phyloP scores from a whole-genome alignment of 2,888 invertebrate genomes.

The Slavum lentiscoides region DNA sequence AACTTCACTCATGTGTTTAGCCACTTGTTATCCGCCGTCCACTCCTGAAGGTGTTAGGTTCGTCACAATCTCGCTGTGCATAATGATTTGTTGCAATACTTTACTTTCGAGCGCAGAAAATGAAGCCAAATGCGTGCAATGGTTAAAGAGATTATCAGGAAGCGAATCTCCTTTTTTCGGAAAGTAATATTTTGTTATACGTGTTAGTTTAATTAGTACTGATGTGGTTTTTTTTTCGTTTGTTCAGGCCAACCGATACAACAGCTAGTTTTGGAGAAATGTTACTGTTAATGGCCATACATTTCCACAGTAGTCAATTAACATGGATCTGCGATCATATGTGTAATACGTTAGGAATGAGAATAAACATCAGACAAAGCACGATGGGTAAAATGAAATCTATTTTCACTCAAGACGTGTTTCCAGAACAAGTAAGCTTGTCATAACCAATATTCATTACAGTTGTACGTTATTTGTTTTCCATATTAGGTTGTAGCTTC shows the following conservation, averaged over 20 bases:
- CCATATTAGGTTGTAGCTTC: constrained; percentile 78
- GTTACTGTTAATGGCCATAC: constrained; percentile 92
- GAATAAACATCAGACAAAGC: constrained; percentile 79
- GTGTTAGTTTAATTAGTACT: not conserved
- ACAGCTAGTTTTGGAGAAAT: constrained; percentile 93
- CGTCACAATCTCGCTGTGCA: constrained; percentile 88
- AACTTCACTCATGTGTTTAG: constrained; percentile 76
- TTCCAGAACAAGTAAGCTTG: constrained; percentile 80
- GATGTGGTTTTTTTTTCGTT: constrained; percentile 16
- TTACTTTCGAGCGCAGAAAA: constrained; percentile 73
- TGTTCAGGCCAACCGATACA: constrained; percentile 74
- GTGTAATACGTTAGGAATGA: constrained; percentile 92
- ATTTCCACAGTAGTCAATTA: constrained; percentile 93
- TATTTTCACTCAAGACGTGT: constrained; percentile 94
- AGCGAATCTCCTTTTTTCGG: constrained; percentile 55
- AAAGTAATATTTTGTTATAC: constrained; percentile 48
- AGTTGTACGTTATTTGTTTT: constrained; percentile 20
- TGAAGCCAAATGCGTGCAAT: constrained; percentile 85
- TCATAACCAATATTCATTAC: constrained; percentile 9
- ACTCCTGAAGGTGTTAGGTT: constrained; percentile 91
- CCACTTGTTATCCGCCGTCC: constrained; percentile 85
- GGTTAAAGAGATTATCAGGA: constrained; percentile 81
- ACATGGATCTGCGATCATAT: constrained; percentile 91
- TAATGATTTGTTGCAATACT: constrained; percentile 92
- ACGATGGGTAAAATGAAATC: constrained; percentile 87